Conservation (phyloP, 2,797 vertebrate species). For the Steatocranus sp. region DNA sequence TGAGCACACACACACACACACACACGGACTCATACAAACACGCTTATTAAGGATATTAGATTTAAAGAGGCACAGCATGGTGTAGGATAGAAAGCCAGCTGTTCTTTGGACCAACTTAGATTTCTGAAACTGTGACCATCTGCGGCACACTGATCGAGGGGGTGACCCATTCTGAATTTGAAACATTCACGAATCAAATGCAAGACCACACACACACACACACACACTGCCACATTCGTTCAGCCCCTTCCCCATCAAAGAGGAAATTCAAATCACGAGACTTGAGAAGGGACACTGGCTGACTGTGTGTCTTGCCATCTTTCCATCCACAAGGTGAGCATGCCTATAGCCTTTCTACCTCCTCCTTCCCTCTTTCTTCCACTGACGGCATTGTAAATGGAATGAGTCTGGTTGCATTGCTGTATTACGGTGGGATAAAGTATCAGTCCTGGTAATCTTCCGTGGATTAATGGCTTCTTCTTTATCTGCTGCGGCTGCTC, state of each 20-base stretch:
- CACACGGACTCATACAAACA: slow-evolving; percentile 24
- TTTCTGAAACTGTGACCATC: slow-evolving; percentile 68
- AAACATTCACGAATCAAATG: slow-evolving; percentile 62
- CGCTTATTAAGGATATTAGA: slow-evolving; percentile 55
- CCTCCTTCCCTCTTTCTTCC: slow-evolving; percentile 41
- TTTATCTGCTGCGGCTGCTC: slow-evolving; percentile 96
- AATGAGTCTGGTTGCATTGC: slow-evolving; percentile 88
- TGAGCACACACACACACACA: neutral
- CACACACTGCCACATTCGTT: neutral
- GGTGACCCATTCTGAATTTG: slow-evolving; percentile 58
- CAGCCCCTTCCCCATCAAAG: slow-evolving; percentile 52
- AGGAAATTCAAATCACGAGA: slow-evolving; percentile 55
- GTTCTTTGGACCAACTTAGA: slow-evolving; percentile 59
- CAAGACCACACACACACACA: slow-evolving; percentile 36
- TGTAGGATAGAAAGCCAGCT: slow-evolving; percentile 63
- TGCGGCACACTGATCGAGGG: slow-evolving; percentile 47
- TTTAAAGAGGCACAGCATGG: slow-evolving; percentile 60
- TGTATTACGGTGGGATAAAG: slow-evolving; percentile 96
- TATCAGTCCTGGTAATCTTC: slow-evolving; percentile 98
- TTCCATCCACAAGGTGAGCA: slow-evolving; percentile 72
- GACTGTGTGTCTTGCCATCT: slow-evolving; percentile 47
- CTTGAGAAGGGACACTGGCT: slow-evolving; percentile 29
- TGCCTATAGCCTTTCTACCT: slow-evolving; percentile 16
- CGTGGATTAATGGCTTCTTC: slow-evolving; percentile 99
- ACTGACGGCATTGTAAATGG: slow-evolving; percentile 75